Evolutionary conservation across 2,888 invertebrate species (phyloP).

Genomic region (Conops quadrifasciatus): DNA sequence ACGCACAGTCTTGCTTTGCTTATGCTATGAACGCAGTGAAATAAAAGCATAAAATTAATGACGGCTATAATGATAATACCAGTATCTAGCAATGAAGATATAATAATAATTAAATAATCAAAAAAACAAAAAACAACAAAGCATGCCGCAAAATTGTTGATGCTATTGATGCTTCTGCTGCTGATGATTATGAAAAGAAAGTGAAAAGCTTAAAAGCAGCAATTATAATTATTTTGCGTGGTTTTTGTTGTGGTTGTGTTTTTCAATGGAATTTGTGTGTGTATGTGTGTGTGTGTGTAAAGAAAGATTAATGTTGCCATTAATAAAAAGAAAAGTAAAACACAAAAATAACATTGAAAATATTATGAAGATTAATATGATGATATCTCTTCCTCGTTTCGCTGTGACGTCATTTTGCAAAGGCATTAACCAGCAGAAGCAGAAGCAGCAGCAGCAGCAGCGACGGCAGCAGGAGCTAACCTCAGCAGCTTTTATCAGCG

Average conservation of each 20-base stretch:
- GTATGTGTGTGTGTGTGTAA: background rate
- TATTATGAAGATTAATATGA: background rate
- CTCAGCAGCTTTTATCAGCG: too few species aligned
- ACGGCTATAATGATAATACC: slow-evolving; percentile 16
- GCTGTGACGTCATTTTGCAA: slow-evolving; percentile 16
- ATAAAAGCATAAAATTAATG: background rate
- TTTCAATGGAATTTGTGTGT: background rate
- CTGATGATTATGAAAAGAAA: slow-evolving; percentile 19
- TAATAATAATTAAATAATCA: slow-evolving; percentile 40
- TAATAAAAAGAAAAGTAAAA: background rate
- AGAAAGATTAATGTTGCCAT: background rate
- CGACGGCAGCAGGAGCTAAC: background rate
- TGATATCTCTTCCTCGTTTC: background rate
- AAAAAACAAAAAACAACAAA: slow-evolving; percentile 41
- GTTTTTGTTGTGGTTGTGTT: background rate
- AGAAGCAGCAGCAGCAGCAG: background rate
- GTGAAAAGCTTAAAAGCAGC: slow-evolving; percentile 26
- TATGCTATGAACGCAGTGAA: too few species aligned
- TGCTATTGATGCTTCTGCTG: background rate
- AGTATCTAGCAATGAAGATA: slow-evolving; percentile 15
- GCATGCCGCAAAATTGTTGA: slow-evolving; percentile 24
- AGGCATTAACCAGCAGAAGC: slow-evolving; percentile 6
- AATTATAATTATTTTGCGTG: background rate
- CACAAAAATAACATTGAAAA: background rate
- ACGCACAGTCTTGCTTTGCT: too few species aligned